Percentiles rank a stretch among this genome's conserved stretches.
Conservation (phyloP, 2,113 vertebrate species). For the Melospiza melodia region DNA sequence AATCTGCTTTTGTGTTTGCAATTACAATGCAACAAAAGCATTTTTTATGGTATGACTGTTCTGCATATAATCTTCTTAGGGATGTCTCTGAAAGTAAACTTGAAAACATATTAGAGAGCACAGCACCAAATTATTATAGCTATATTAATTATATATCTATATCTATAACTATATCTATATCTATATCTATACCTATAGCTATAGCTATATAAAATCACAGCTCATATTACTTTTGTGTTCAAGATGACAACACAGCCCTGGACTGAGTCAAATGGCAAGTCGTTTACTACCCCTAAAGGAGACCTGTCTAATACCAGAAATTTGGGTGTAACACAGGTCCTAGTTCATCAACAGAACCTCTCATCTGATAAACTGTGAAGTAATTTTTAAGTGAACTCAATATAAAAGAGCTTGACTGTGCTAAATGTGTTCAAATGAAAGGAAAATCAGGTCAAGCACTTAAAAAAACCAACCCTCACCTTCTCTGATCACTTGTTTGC, state of each 20-base stretch:
- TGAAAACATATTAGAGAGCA: background rate
- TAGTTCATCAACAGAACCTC: background rate
- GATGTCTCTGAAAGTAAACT: background rate
- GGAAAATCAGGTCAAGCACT: background rate
- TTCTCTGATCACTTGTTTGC: slow-evolving; percentile 31
- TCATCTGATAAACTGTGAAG: background rate
- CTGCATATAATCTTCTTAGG: background rate
- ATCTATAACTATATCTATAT: too few species aligned
- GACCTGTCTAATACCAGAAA: background rate
- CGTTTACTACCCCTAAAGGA: background rate
- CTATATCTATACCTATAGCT: too few species aligned
- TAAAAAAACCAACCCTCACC: slow-evolving; percentile 51
- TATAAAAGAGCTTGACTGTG: background rate
- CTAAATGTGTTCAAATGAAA: background rate
- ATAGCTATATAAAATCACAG: background rate
- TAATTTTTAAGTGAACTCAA: background rate
- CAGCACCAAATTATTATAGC: background rate
- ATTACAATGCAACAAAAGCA: background rate
- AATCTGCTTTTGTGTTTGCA: background rate
- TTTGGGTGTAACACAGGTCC: background rate
- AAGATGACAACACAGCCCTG: background rate
- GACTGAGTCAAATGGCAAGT: background rate
- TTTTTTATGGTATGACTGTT: background rate
- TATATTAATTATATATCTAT: background rate
- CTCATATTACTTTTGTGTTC: background rate